Base-by-base conservation (phyloP, 2,888 invertebrate genomes). In the Onchidella celtica region DNA sequence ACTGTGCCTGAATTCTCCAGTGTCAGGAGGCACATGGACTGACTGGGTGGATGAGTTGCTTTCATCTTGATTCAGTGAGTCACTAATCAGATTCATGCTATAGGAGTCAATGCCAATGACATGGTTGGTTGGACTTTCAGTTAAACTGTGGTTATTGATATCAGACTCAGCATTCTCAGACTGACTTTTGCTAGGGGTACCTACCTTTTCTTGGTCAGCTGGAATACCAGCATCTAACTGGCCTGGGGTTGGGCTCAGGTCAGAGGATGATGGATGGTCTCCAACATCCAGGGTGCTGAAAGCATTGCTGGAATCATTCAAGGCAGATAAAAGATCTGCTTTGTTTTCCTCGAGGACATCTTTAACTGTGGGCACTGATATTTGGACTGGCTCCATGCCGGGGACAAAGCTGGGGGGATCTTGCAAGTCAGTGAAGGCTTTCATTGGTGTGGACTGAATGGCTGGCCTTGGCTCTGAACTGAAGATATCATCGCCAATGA, bases 171-270 rank as follows among this genome's bases (percentile, higher is more conserved):
- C 34, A 47, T 34, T 59, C 17, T 47, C 29, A 4, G 72, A 72
- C 17, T 79, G 63, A 65, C 14, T 69, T 40, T 70, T 47, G 40
- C 34, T 63, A 63, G 47, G 2, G n/a, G 63, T 77, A 83, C 80
- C 80, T 83, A 83, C 85, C 79, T 83, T 79, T 55, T 74, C 66
- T 9, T 61, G 61, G 14, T 0, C 65, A n/a, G n/a, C 29, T 29
- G 34, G 17, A 36, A 32, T 29, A n/a, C 34, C 66, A 2, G 14
- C 66, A 55, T 11, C 17, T 14, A 55, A 34, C 47, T 66, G 14
- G 4, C 17, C n/a, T 11, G 27, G 29, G 14, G 29, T 1, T 3
- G 40, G 29, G 27, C 40, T 4, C 38, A 9, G 9, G 17, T 40
- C 47, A 40, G 29, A 29, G 3, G 47, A n/a, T 4, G 29, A 3